Base-by-base conservation (phyloP, 2,113 vertebrate species). In the Nettapus auritus region DNA sequence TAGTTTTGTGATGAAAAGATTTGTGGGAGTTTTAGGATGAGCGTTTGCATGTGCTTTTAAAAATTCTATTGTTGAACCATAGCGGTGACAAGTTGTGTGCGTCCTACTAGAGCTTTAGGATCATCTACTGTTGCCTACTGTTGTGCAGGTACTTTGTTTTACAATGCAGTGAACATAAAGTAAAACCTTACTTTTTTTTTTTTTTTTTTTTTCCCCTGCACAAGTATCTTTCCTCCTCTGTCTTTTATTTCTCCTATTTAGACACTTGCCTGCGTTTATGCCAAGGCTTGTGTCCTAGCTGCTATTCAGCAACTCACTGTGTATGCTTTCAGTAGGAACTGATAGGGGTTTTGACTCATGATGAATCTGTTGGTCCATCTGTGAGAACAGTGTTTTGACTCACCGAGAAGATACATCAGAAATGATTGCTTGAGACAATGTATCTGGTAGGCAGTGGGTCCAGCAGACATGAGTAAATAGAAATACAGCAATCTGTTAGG, bases 101-200 rank as follows among this genome's bases (percentile, higher is more conserved):
- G 5, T 78, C 50, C 66, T 59, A 25, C n/a, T 69, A 36, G 23
- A 59, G 48, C 44, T 75, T 77, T 68, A 42, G 66, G 36, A 19
- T 13, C n/a, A 36, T 11, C n/a, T 73, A 1, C 46, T 2, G 1
- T 36, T 82, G 26, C 5, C 38, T 67, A n/a, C 33, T 0, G 1
- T 11, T 83, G 79, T 83, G 75, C 19, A 10, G 19, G 7, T 44
- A 13, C 8, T 10, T 73, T 23, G 21, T 25, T 71, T 62, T 91
- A 38, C 40, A 25, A 20, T 23, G 33, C 13, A 23, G 46, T 20
- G 18, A 46, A 2, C 13, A 31, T 71, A 34, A 46, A 29, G 28
- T 40, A 40, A 77, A 67, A 42, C 17, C 3, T 63, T 38, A 7
- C 10, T 33, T 34, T n/a, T 80, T 63, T 20, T 69, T 11, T 33